Percentiles rank a stretch among this genome's conserved stretches.
phyloP scores from a whole-genome alignment of 2,797 vertebrate genomes.

The Hemitrygon akajei region DNA sequence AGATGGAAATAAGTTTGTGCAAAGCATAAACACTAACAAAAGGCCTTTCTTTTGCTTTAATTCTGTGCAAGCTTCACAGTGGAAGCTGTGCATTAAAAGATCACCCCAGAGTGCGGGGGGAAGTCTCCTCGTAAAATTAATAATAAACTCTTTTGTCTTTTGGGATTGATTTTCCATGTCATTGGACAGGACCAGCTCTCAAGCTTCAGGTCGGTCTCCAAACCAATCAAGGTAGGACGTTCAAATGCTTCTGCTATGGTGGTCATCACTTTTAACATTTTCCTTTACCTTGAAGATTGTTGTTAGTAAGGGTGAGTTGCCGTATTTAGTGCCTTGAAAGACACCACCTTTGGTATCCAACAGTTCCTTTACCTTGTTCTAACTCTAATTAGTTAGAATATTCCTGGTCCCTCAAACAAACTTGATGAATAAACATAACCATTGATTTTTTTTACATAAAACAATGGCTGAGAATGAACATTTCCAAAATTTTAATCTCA shows the following conservation, averaged over 20 bases:
- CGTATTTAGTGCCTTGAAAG: conserved; percentile 13
- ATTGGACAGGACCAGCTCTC: conserved; percentile 36
- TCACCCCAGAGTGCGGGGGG: not conserved
- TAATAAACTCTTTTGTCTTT: conserved; percentile 38
- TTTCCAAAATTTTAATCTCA: not conserved
- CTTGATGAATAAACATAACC: not conserved
- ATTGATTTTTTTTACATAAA: not conserved
- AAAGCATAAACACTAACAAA: not conserved
- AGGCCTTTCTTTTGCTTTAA: not conserved
- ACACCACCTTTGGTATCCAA: conserved; percentile 6
- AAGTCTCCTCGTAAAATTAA: conserved; percentile 20
- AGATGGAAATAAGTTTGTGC: not conserved
- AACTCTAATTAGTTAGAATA: not conserved
- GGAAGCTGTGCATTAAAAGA: not conserved
- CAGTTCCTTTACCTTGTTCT: not conserved
- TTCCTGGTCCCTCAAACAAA: not conserved
- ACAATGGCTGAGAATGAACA: not conserved
- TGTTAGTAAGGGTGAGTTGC: not conserved
- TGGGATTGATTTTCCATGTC: conserved; percentile 37
- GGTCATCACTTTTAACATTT: conserved; percentile 33
- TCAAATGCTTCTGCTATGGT: conserved; percentile 34
- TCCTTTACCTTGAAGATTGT: conserved; percentile 33
- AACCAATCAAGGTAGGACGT: conserved; percentile 35
- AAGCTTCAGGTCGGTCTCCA: conserved; percentile 37
- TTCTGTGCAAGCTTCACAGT: conserved; percentile 26